phyloP scores from a whole-genome alignment of 2,888 invertebrate species.

The Automeris io region DNA sequence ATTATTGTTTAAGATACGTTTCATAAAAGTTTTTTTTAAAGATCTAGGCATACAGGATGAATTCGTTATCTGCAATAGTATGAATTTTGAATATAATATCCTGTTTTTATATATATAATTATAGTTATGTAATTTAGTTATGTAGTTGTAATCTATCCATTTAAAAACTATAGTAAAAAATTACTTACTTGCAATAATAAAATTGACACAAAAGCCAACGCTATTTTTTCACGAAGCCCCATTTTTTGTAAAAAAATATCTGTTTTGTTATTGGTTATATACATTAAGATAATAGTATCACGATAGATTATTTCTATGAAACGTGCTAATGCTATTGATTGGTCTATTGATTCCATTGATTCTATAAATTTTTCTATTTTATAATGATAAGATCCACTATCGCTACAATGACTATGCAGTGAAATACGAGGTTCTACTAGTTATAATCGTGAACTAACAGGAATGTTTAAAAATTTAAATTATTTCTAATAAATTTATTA shows the following conservation, averaged over 20 bases:
- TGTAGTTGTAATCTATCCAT: not conserved
- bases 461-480: too few species aligned
- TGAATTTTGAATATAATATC: not conserved
- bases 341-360: too few species aligned
- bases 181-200: conserved; percentile 35
- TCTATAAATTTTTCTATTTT: too few species aligned
- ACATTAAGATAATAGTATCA: conserved; percentile 13
- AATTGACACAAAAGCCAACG: conserved; percentile 26
- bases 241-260: conserved; percentile 26
- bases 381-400: too few species aligned
- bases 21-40: conserved; percentile 15
- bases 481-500: too few species aligned
- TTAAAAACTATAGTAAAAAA: not conserved
- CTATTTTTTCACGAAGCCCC: conserved; percentile 42
- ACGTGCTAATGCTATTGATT: conserved; percentile 19
- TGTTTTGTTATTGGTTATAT: conserved; percentile 22
- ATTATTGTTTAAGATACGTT: conserved; percentile 10
- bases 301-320: conserved; percentile 12
- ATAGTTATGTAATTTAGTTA: not conserved
- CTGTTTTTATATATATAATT: conserved; percentile 3
- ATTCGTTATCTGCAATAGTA: conserved; percentile 31
- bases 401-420: too few species aligned
- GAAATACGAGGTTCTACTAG: too few species aligned
- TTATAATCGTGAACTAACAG: too few species aligned
- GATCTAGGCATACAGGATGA: conserved; percentile 27